Conservation (phyloP, 1,140 invertebrate species). For the Triops longicaudatus region DNA sequence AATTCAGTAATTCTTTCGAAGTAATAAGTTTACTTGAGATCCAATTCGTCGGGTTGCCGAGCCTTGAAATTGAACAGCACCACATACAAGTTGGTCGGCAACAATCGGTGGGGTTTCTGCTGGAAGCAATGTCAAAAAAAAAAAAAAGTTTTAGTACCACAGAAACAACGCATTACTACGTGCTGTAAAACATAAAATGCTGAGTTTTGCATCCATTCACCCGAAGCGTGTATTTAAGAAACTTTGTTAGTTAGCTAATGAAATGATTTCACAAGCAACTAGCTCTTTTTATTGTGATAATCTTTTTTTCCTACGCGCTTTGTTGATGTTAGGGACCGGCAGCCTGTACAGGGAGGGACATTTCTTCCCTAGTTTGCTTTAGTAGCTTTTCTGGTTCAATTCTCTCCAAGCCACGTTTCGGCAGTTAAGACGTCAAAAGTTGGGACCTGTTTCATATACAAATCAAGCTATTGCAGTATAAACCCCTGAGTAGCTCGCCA, state of each 20-base stretch:
- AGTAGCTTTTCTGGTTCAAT: background rate
- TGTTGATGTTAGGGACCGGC: background rate
- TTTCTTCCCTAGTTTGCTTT: too few relatives aligned
- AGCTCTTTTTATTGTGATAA: background rate
- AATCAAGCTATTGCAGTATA: background rate
- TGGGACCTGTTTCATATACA: conserved; percentile 5
- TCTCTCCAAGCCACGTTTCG: background rate
- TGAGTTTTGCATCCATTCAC: background rate
- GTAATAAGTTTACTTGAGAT: conserved; percentile 58
- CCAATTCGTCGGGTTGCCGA: conserved; percentile 83
- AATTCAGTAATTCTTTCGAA: background rate
- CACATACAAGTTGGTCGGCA: conserved; percentile 86
- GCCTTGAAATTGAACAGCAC: conserved; percentile 92
- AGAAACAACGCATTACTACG: too few relatives aligned
- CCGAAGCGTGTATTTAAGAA: background rate
- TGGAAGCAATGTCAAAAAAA: conserved; percentile 33
- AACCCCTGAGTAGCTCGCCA: conserved; percentile 4
- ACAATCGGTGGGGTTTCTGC: conserved; percentile 70
- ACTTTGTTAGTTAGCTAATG: too few relatives aligned
- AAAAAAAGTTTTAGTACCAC: background rate
- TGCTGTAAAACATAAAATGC: too few relatives aligned
- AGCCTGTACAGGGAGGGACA: too few relatives aligned
- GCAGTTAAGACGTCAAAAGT: conserved; percentile 1
- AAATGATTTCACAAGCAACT: conserved; percentile 5
- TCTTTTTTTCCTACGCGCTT: background rate